phyloP scores from a whole-genome alignment of 2,888 invertebrate genomes.

The Tholera decimalis region DNA sequence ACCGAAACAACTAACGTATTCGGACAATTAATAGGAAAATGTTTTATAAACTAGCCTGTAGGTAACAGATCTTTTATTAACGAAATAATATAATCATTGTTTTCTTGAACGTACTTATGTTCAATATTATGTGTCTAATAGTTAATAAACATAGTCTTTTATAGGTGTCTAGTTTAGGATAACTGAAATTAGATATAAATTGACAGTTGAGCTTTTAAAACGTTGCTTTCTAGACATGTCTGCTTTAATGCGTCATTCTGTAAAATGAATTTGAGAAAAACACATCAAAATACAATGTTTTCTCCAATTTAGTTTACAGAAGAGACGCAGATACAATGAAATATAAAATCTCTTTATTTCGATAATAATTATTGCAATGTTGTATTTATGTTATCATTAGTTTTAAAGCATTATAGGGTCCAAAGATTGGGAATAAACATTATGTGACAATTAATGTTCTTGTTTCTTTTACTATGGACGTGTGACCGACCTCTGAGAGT shows the following conservation, averaged over 20 bases:
- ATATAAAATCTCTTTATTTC: slow-evolving; percentile 79
- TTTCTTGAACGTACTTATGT: slow-evolving; percentile 59
- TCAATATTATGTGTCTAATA: slow-evolving; percentile 75
- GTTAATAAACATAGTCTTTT: slow-evolving; percentile 76
- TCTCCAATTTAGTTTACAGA: slow-evolving; percentile 76
- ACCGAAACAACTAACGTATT: slow-evolving; percentile 26
- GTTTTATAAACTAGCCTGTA: slow-evolving; percentile 61
- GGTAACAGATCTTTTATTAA: slow-evolving; percentile 62
- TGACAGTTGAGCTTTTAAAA: slow-evolving; percentile 83
- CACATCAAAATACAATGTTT: slow-evolving; percentile 42
- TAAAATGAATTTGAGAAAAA: slow-evolving; percentile 74
- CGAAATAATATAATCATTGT: slow-evolving; percentile 60
- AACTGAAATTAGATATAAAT: slow-evolving; percentile 81
- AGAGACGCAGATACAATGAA: slow-evolving; percentile 68
- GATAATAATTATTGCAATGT: slow-evolving; percentile 87
- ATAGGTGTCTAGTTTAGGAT: slow-evolving; percentile 85
- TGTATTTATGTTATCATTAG: slow-evolving; percentile 91
- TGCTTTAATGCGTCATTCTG: slow-evolving; percentile 77
- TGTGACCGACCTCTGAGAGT: slow-evolving; percentile 21
- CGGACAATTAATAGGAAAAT: slow-evolving; percentile 41
- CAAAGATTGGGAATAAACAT: slow-evolving; percentile 94
- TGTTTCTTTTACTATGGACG: slow-evolving; percentile 78
- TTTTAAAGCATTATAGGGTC: slow-evolving; percentile 94
- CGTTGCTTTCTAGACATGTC: slow-evolving; percentile 84
- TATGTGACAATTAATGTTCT: slow-evolving; percentile 89